Percentiles rank a stretch among this genome's conserved stretches.
Conservation (phyloP, 2,797 vertebrate species). For the Phyllotis vaccarum region DNA sequence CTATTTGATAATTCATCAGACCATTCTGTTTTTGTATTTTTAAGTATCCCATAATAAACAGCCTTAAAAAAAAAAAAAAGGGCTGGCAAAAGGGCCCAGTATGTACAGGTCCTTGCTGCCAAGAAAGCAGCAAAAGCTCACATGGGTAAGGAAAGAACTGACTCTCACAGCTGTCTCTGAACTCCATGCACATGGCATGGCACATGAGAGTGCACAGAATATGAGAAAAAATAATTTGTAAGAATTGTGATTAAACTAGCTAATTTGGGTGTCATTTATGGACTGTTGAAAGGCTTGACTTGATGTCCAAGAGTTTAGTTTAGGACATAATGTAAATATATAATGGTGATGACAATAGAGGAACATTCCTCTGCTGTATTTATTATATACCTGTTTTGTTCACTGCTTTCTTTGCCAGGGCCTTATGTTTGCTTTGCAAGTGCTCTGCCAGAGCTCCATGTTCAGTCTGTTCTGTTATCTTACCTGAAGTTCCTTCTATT, state of each 20-base stretch:
- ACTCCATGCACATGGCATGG: neutral
- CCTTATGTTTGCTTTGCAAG: neutral
- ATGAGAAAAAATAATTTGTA: neutral
- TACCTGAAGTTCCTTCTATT: slow-evolving; percentile 35
- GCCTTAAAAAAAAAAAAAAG: neutral
- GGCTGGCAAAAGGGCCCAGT: neutral
- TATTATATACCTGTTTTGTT: neutral
- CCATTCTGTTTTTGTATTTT: neutral
- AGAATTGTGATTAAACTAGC: neutral
- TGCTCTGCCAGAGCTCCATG: neutral
- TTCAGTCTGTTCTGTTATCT: neutral
- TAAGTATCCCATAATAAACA: neutral
- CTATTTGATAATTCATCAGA: neutral
- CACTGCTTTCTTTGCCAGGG: neutral
- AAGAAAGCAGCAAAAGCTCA: no score
- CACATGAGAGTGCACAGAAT: neutral
- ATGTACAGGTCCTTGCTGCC: neutral
- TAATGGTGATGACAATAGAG: neutral
- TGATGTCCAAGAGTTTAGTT: neutral
- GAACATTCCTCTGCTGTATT: neutral
- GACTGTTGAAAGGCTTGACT: neutral
- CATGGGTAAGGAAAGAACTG: neutral
- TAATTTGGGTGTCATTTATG: neutral
- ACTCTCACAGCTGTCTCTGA: neutral
- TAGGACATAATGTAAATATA: neutral